phyloP scores from a whole-genome alignment of 64 coral and sea anemone species.

The Trachythela sp. region DNA sequence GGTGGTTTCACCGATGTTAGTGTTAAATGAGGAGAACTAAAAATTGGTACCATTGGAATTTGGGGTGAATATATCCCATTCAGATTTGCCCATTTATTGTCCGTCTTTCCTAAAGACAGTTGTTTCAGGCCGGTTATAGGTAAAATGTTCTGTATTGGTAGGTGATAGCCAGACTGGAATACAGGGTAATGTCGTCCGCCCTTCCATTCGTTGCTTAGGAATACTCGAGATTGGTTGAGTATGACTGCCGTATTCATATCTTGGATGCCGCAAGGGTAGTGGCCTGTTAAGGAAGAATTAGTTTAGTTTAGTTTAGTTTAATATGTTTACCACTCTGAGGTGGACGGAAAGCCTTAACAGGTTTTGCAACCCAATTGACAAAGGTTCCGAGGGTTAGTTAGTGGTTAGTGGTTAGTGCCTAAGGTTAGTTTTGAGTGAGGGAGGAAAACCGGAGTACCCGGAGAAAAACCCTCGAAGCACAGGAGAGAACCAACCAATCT shows the following conservation, averaged over 20 bases:
- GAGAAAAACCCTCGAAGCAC: too few species aligned
- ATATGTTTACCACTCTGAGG: too few species aligned
- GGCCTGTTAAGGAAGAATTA: neutral
- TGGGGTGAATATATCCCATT: neutral
- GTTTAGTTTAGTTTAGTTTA: too few species aligned
- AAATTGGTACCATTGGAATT: neutral
- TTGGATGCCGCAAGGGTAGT: neutral
- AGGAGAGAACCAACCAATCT: too few species aligned
- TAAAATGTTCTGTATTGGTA: neutral
- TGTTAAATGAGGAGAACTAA: neutral
- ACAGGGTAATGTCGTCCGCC: neutral
- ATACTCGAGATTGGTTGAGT: neutral
- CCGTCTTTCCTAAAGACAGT: neutral
- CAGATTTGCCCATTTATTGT: neutral
- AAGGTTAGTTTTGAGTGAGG: too few species aligned
- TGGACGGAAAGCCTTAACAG: too few species aligned
- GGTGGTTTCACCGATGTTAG: neutral
- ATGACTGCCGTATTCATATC: neutral
- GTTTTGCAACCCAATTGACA: too few species aligned
- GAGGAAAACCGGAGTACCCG: too few species aligned
- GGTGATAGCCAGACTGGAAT: neutral
- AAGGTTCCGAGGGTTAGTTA: too few species aligned
- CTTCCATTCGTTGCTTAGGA: neutral
- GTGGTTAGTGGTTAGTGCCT: too few species aligned
- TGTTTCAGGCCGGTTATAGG: neutral